phyloP scores from a whole-genome alignment of 2,797 vertebrate genomes.

The Karalla daura region DNA sequence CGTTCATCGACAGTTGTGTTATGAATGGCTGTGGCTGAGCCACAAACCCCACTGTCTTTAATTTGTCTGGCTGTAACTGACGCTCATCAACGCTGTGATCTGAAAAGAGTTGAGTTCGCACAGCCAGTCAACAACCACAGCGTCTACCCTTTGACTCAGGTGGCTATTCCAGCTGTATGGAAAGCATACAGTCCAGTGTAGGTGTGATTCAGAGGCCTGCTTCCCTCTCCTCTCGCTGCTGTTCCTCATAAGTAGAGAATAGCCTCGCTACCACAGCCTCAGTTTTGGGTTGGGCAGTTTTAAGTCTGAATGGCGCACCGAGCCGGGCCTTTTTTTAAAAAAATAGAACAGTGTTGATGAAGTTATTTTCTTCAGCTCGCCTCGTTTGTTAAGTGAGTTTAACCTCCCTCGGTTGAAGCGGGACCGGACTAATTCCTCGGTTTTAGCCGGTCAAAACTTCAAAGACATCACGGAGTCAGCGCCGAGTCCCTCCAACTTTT shows the following conservation, averaged over 20 bases:
- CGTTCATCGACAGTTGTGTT: conserved; percentile 66
- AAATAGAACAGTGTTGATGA: background rate
- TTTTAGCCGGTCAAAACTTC: no score
- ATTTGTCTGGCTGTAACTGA: conserved; percentile 22
- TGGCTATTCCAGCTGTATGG: no score
- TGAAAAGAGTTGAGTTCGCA: no score
- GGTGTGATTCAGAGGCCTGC: background rate
- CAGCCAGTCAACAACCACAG: no score
- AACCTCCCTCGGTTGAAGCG: no score
- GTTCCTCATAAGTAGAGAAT: background rate
- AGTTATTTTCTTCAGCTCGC: background rate
- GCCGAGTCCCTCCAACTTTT: no score
- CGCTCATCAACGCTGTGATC: no score
- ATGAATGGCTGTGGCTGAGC: conserved; percentile 33
- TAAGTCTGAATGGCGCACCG: background rate
- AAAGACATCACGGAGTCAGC: no score
- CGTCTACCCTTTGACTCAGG: no score
- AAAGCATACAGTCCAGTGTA: no score
- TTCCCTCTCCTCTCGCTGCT: background rate
- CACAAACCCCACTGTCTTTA: conserved; percentile 11
- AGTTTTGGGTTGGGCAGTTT: background rate
- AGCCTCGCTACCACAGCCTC: background rate
- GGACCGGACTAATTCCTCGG: no score
- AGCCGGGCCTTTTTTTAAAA: background rate
- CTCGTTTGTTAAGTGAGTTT: background rate